phyloP scores from a whole-genome alignment of 2,113 vertebrate genomes.

The Vireo altiloquus region DNA sequence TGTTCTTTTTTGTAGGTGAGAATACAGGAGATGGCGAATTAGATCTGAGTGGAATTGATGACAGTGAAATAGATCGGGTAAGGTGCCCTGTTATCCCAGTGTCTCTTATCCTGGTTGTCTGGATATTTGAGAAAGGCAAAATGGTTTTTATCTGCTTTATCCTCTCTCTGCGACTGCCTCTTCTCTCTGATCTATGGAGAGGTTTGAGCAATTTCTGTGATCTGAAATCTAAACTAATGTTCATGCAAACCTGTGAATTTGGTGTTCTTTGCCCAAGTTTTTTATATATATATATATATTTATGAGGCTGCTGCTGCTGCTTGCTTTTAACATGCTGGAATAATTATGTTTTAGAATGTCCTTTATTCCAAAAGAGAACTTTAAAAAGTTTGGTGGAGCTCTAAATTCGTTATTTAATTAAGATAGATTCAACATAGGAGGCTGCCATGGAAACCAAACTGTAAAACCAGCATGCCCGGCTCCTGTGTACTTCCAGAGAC shows the following conservation, averaged over 20 bases:
- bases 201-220: background rate
- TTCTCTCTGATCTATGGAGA: background rate
- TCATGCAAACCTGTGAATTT: background rate
- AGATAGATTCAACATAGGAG: background rate
- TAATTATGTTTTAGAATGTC: background rate
- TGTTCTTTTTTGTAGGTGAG: slow-evolving; percentile 72
- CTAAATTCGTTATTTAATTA: slow-evolving; percentile 10
- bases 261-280: background rate
- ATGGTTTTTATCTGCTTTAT: background rate
- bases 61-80: slow-evolving; percentile 93
- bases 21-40: slow-evolving; percentile 83
- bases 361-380: background rate
- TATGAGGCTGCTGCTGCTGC: background rate
- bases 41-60: slow-evolving; percentile 94
- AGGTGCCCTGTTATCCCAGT: background rate
- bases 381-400: background rate
- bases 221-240: background rate
- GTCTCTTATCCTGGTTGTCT: background rate
- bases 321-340: background rate
- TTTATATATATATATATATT: background rate
- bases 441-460: slow-evolving; percentile 28
- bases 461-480: background rate
- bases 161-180: background rate
- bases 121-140: background rate
- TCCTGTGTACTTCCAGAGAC: background rate